Evolutionary conservation across 2,797 vertebrate genomes (phyloP), one percentile per base, ranked within the genome.

Genomic region (Gymnodraco acuticeps): DNA sequence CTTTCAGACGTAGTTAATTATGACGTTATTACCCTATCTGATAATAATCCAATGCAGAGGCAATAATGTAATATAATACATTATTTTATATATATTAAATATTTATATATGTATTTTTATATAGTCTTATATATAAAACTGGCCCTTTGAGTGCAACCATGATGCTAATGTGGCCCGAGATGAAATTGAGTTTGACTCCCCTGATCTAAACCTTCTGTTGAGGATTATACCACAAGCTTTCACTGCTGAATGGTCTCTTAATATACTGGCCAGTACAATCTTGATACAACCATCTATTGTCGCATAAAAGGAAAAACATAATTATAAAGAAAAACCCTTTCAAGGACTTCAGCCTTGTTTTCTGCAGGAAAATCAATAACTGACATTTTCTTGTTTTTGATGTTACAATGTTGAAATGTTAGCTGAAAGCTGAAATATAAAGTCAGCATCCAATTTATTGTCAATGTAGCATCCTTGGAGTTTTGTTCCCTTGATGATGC

Each of bases 301-400:
- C 46, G 15, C 55, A 79, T 23, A 19, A 0, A 47, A 50, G 3
- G 42, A 53, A 46, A 73, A 38, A 38, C 33, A 38, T 38, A 38
- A 38, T 38, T 38, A 38, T 38, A 38, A 6, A 38, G 33, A 38
- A 38, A 38, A 38, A 38, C 6, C 4, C 7, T 9, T 38, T 38
- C 33, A 9, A 38, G 33, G 8, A 38, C 6, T 38, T 38, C 8
- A 7, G 8, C 38, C 33, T 38, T 38, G 33, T 38, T 38, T 38
- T 38, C 33, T 7, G 33, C 47, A 46, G 3, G 42, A 53, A 46
- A 73, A 43, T 56, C 14, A 55, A 4, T 43, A 14, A 60, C 20
- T 43, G 51, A 55, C 6, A 20, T 65, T 52, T 60, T 58, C 27
- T 23, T 63, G 31, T 10, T 75, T 50, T 14, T 52, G 12, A 42